Base-by-base conservation (phyloP, 2,113 vertebrate species). In the Xiphophorus couchianus region DNA sequence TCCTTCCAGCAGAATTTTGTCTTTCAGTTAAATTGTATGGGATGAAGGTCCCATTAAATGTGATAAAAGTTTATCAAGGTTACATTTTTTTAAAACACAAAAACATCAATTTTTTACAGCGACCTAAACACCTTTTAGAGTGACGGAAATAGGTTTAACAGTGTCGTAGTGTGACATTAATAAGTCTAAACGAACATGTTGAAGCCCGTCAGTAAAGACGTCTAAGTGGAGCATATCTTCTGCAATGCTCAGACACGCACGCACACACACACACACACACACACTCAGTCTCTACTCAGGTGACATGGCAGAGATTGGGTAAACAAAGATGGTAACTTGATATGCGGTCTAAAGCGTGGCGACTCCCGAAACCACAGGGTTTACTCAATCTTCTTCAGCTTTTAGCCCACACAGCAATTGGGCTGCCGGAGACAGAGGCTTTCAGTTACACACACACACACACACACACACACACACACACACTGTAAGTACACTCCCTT, bases 241-340 rank as follows among this genome's bases (percentile, higher is more conserved):
- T 86, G 77, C 35, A 83, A 85, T 27, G 0, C 44, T 51, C 31
- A 33, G 6, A 1, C 31, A 7, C 33, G 8, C 33, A 79, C 64
- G 51, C 67, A 4, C 72, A 77, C 29, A n/a, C 58, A 39, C 35
- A 3, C 35, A 11, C 35, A 37, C 35, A 35, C 69, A 69, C 82
- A 76, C 82, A 78, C 78, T 37, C 66, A 0, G 35, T 4, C 12
- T 2, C 68, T 69, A 84, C 87, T 91, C 87, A 61, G 87, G 85
- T 93, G 85, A 89, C 89, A 81, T 1, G 68, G 84, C 89, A 89
- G 67, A 91, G 91, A 91, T 91, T 93, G 86, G 78, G 33, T 77
- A 78, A 77, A 91, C 89, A 88, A 89, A 91, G 86, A 66, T 19
- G 19, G 92, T 62, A 91, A 93, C 82, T 71, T 44, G 74, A 93